phyloP scores from a whole-genome alignment of 2,888 invertebrate genomes.

The Branchipolynoe longqiensis region DNA sequence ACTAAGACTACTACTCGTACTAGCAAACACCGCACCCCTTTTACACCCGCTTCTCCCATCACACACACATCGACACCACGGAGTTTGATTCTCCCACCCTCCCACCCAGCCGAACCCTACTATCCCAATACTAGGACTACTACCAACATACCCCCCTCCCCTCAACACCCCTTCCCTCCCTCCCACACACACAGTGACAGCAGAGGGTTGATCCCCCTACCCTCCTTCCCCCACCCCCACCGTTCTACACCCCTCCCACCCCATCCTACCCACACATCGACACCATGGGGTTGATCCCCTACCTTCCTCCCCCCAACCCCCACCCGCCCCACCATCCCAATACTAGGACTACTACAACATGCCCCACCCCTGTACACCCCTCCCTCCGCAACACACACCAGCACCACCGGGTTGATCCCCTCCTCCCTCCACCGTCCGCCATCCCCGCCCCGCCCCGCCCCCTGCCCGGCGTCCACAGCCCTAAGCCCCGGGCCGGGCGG shows the following conservation, averaged over 20 bases:
- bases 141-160: not conserved
- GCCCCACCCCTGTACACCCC: not conserved
- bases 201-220: no score
- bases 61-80: no score
- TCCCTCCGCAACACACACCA: not conserved
- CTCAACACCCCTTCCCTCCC: not conserved
- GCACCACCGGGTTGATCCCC: no score
- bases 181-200: no score
- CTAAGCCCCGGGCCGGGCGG: no score
- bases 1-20: no score
- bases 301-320: not conserved
- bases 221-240: not conserved
- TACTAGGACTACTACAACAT: not conserved
- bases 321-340: not conserved
- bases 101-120: no score
- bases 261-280: not conserved
- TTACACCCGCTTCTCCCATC: no score
- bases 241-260: not conserved
- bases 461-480: not conserved
- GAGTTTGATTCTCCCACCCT: slow-evolving; percentile 28
- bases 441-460: slow-evolving; percentile 1
- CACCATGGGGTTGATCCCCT: not conserved
- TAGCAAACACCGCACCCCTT: no score
- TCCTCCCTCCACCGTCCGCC: not conserved
- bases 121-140: no score